Percentiles rank a stretch among this genome's conserved stretches.
These are phyloP conservation scores for Amphiura filiformis DNA, from an alignment of 35 echinoderm and acorn worm genomes.

Conservation along the genomic window DNA sequence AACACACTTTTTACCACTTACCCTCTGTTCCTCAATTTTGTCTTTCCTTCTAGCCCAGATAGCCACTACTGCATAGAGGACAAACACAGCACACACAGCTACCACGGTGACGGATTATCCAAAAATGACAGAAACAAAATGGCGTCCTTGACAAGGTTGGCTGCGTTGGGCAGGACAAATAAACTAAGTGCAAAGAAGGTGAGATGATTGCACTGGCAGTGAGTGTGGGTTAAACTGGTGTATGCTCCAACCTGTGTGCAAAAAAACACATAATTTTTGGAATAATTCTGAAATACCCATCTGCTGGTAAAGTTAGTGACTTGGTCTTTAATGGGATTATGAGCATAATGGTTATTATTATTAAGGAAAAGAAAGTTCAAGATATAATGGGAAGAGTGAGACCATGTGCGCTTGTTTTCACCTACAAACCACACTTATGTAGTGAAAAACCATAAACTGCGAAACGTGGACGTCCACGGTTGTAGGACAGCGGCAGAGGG, in stretches of 20 bases:
- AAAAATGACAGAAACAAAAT: constrained; percentile 57
- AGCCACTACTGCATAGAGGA: constrained; percentile 35
- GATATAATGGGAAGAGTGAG: no score
- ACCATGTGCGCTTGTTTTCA: no score
- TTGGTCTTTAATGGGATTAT: no score
- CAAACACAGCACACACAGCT: constrained; percentile 51
- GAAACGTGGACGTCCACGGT: no score
- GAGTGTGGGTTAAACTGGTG: constrained; percentile 43
- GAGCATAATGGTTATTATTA: no score
- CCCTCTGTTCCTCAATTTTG: constrained; percentile 52
- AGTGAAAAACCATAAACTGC: no score
- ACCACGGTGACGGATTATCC: constrained; percentile 75
- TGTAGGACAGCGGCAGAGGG: no score
- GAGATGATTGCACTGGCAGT: constrained; percentile 82
- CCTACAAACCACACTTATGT: no score
- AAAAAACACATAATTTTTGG: constrained; percentile 5
- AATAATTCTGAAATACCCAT: no score
- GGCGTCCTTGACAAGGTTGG: constrained; percentile 54
- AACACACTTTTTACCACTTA: constrained; percentile 13
- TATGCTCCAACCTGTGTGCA: constrained; percentile 63
- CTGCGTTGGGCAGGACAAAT: constrained; percentile 74
- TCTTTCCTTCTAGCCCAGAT: constrained; percentile 74
- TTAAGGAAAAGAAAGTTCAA: no score
- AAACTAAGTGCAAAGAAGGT: constrained; percentile 69
- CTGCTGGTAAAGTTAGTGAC: no score